Percentiles rank a stretch among this genome's conserved stretches.
Conservation (phyloP, 2,888 invertebrate species). For the Ethmia dodecea region DNA sequence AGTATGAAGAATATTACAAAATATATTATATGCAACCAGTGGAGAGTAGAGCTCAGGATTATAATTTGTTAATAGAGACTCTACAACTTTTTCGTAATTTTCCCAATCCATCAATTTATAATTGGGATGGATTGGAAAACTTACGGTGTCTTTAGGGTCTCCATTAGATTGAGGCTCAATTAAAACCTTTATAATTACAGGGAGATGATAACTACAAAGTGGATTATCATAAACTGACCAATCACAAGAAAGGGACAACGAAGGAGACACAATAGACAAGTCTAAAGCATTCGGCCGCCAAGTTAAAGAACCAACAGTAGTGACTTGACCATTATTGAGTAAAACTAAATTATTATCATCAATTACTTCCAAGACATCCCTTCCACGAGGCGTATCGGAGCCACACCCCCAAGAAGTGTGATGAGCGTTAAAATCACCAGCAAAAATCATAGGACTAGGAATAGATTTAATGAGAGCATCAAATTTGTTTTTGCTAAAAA, state of each 20-base stretch:
- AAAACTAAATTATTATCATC: too few species aligned
- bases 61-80: too few species aligned
- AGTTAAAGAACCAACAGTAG: slow-evolving; percentile 9
- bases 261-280: slow-evolving; percentile 8
- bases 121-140: slow-evolving; percentile 6
- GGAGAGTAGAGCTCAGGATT: too few species aligned
- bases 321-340: too few species aligned
- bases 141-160: not conserved
- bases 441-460: slow-evolving; percentile 9
- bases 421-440: slow-evolving; percentile 15
- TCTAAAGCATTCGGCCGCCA: slow-evolving; percentile 10
- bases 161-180: not conserved
- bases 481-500: slow-evolving; percentile 10
- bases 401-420: too few species aligned
- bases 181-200: slow-evolving; percentile 3
- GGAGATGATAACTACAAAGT: slow-evolving; percentile 9
- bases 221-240: slow-evolving; percentile 8
- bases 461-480: slow-evolving; percentile 10
- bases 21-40: too few species aligned
- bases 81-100: too few species aligned
- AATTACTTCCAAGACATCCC: too few species aligned
- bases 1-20: slow-evolving; percentile 1
- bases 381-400: too few species aligned
- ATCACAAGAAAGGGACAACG: slow-evolving; percentile 1
- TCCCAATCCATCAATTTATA: slow-evolving; percentile 5